These are phyloP conservation scores for Piaya cayana DNA, from an alignment of 2,113 vertebrate species.

Conservation along the genomic window DNA sequence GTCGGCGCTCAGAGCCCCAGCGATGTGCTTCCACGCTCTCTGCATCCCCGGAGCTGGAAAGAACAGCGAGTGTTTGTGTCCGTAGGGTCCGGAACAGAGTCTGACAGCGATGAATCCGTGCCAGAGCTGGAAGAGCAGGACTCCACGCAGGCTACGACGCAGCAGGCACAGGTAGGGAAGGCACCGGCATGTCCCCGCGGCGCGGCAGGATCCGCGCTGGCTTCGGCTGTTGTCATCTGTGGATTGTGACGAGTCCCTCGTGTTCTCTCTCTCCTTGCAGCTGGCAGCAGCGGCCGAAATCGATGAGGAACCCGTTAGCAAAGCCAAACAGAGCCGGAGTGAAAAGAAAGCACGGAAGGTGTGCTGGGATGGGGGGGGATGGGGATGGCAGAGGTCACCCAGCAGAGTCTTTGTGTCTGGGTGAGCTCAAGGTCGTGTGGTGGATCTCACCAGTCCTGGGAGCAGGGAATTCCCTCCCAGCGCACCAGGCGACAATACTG, in stretches of 20 bases:
- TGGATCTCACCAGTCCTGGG: neutral
- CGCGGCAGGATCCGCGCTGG: fast-evolving
- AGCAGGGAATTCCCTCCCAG: neutral
- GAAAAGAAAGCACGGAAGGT: slow-evolving; percentile 99
- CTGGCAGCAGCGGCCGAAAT: slow-evolving; percentile 97
- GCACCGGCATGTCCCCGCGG: neutral
- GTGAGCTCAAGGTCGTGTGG: fast-evolving
- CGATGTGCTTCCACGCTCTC: neutral
- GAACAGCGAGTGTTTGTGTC: slow-evolving; percentile 1
- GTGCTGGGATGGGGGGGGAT: neutral
- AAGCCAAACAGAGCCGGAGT: slow-evolving; percentile 99
- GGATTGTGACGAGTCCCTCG: neutral
- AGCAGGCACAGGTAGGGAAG: slow-evolving; percentile 90
- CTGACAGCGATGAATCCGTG: slow-evolving; percentile 98
- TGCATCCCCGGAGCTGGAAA: neutral
- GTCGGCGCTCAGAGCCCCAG: neutral
- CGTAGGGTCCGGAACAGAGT: slow-evolving; percentile 96
- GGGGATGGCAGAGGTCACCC: neutral
- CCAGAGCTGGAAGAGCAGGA: slow-evolving; percentile 98
- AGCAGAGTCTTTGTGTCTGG: neutral
- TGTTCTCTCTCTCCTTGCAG: slow-evolving; percentile 57
- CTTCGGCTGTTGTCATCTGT: fast-evolving
- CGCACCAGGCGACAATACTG: fast-evolving
- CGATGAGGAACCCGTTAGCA: slow-evolving; percentile 97
- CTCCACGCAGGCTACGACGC: slow-evolving; percentile 93